Evolutionary conservation across 2,888 invertebrate genomes (phyloP).

Genomic region (Melikaiella ostensackeni): DNA sequence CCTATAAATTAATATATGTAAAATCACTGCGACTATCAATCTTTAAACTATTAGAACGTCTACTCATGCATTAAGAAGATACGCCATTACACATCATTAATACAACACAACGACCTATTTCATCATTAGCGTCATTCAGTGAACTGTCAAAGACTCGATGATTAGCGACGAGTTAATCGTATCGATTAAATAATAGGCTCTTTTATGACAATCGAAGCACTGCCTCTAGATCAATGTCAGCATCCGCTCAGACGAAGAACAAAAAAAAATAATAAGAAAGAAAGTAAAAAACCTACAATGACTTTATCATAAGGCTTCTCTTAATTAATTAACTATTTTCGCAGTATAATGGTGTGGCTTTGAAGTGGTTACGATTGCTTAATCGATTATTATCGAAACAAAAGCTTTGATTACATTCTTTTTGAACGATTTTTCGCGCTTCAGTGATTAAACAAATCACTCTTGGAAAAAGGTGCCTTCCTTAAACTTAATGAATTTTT

Average conservation of each 20-base stretch:
- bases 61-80: background rate
- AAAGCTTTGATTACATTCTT: background rate
- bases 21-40: background rate
- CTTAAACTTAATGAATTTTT: constrained; percentile 3
- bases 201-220: background rate
- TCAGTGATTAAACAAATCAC: background rate
- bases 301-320: background rate
- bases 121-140: constrained; percentile 11
- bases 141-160: constrained; percentile 22
- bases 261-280: background rate
- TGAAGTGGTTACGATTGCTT: background rate
- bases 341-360: background rate
- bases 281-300: background rate
- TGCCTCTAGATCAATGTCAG: constrained; percentile 5
- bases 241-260: background rate
- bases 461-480: background rate
- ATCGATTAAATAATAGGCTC: background rate
- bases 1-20: too few species aligned
- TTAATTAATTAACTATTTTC: background rate
- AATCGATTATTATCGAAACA: background rate
- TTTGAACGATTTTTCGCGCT: background rate
- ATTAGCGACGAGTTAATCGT: constrained; percentile 5
- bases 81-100: constrained; percentile 1
- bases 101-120: constrained; percentile 9
- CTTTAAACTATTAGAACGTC: background rate